A percentile compares a stretch with the other conserved stretches of the same genome.
phyloP scores from a whole-genome alignment of 1,140 invertebrate genomes.

The Metopolophium dirhodum region DNA sequence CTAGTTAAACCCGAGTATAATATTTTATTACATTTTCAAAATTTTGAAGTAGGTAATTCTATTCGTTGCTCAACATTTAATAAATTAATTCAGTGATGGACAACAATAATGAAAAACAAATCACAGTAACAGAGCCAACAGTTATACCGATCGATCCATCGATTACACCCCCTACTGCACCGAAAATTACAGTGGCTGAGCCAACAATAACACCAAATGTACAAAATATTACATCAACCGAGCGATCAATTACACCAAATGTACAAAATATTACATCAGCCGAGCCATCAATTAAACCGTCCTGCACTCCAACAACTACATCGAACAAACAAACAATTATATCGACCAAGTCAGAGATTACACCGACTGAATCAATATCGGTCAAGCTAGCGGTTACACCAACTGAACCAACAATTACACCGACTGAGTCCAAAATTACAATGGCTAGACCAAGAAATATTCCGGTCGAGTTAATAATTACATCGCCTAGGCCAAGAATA shows the following conservation, averaged over 20 bases:
- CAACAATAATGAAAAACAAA: not conserved
- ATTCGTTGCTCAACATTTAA: not conserved
- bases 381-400: not conserved
- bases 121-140: not conserved
- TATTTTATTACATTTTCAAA: not conserved
- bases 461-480: not conserved
- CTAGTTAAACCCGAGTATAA: not conserved
- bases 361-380: not conserved
- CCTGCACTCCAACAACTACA: not conserved
- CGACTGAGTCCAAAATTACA: too few relatives aligned
- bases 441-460: not conserved
- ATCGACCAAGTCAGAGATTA: not conserved
- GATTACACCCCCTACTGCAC: not conserved
- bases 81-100: not conserved
- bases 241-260: not conserved
- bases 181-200: not conserved
- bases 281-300: not conserved
- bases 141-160: not conserved
- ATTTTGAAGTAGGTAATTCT: not conserved
- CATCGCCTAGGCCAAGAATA: not conserved
- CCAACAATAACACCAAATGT: not conserved
- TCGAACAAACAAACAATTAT: not conserved
- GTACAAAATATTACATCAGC: not conserved
- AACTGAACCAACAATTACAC: not conserved
- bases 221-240: not conserved